phyloP scores from a whole-genome alignment of 30 jellyfish, hydroid and myxozoan genomes.

The Aurelia aurita complex sp. Pacific region DNA sequence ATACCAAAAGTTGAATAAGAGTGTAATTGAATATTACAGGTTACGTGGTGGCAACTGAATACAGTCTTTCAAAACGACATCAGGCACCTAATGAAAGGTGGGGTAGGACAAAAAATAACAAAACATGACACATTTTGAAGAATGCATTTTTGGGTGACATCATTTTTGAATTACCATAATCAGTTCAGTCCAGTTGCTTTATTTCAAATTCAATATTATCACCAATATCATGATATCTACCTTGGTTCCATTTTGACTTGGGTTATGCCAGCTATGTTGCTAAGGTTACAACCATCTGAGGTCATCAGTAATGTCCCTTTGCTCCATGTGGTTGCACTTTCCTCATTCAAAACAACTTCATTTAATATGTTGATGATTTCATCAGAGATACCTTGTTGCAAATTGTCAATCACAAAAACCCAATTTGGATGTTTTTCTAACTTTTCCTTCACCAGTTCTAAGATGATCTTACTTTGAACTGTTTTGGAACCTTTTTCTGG shows the following conservation, averaged over 20 bases:
- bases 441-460: slow-evolving; percentile 70
- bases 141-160: no score
- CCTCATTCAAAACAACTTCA: slow-evolving; percentile 39
- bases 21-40: no score
- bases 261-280: slow-evolving; percentile 3
- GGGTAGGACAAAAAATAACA: no score
- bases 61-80: no score
- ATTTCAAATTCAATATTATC: no score
- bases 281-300: slow-evolving; percentile 16
- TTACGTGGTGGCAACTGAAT: no score
- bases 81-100: no score
- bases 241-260: slow-evolving; percentile 46
- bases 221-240: background rate
- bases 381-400: slow-evolving; percentile 76
- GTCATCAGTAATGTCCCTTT: slow-evolving; percentile 29
- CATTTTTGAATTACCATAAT: no score
- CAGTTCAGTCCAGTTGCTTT: no score
- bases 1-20: no score
- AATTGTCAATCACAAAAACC: slow-evolving; percentile 86
- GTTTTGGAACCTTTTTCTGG: background rate
- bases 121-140: no score
- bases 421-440: slow-evolving; percentile 93
- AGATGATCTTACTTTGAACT: slow-evolving; percentile 66
- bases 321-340: slow-evolving; percentile 47
- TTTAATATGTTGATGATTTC: slow-evolving; percentile 43